Evolutionary conservation across 2,888 invertebrate genomes (phyloP).

Genomic region (Leptothorax acervorum): DNA sequence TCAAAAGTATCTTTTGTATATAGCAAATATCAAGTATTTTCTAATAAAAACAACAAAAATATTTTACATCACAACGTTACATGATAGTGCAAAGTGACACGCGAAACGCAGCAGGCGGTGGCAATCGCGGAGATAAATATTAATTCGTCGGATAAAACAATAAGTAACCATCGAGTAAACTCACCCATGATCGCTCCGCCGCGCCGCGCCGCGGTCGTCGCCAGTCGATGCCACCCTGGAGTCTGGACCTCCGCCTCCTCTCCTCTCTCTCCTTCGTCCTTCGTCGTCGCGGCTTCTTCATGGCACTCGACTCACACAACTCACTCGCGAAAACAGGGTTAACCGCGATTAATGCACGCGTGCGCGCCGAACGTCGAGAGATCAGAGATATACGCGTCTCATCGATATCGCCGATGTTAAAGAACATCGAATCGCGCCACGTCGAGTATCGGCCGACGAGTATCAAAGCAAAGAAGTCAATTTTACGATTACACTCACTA

Average conservation of each 20-base stretch:
- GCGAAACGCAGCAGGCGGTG: too few species aligned
- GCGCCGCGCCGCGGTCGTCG: not conserved
- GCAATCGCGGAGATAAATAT: not conserved
- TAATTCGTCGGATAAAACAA: not conserved
- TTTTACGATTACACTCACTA: not conserved
- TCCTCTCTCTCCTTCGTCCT: not conserved
- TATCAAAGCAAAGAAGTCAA: not conserved
- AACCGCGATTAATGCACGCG: not conserved
- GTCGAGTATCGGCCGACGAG: too few species aligned
- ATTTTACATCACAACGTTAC: too few species aligned
- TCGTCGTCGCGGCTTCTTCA: not conserved
- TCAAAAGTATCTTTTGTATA: not conserved
- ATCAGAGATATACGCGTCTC: too few species aligned
- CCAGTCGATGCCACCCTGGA: too few species aligned
- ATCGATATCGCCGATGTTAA: not conserved
- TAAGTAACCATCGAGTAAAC: not conserved
- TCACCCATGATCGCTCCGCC: not conserved
- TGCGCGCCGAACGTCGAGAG: not conserved
- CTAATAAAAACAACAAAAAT: too few species aligned
- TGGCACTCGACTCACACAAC: not conserved
- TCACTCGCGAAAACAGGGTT: not conserved
- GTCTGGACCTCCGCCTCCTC: not conserved
- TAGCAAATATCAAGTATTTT: not conserved
- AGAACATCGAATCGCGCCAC: not conserved
- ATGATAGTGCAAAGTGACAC: not conserved